Percentiles rank a stretch among this genome's conserved stretches.
Evolutionary conservation across 2,797 vertebrate genomes (phyloP).

Genomic region (Aeoliscus strigatus): DNA sequence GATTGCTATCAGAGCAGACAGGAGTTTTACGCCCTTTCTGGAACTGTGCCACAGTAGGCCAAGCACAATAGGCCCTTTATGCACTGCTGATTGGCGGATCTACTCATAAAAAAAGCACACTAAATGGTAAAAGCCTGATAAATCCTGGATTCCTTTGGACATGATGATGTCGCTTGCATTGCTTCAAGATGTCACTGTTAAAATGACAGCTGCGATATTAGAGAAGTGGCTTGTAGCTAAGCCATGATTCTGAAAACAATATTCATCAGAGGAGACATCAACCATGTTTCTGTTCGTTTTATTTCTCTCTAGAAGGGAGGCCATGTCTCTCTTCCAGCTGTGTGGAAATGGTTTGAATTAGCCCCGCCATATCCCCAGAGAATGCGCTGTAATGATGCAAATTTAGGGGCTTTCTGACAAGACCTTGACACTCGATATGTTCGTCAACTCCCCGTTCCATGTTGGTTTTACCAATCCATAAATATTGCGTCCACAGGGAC

Average conservation of each 20-base stretch:
- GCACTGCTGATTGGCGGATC: slow-evolving; percentile 64
- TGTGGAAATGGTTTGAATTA: slow-evolving; percentile 66
- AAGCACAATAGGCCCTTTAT: slow-evolving; percentile 66
- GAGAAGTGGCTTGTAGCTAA: slow-evolving; percentile 23
- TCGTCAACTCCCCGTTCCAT: slow-evolving; percentile 63
- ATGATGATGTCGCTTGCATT: slow-evolving; percentile 45
- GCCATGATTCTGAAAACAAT: slow-evolving; percentile 27
- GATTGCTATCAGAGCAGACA: slow-evolving; percentile 73
- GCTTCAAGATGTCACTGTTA: slow-evolving; percentile 32
- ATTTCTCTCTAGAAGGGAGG: slow-evolving; percentile 30
- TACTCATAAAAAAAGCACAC: slow-evolving; percentile 68
- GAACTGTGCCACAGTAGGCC: slow-evolving; percentile 55
- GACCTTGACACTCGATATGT: slow-evolving; percentile 70
- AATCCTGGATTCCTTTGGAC: slow-evolving; percentile 51
- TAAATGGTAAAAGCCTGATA: slow-evolving; percentile 64
- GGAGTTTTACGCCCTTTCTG: slow-evolving; percentile 67
- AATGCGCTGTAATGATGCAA: slow-evolving; percentile 58
- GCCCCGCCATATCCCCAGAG: slow-evolving; percentile 53
- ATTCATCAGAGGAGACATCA: slow-evolving; percentile 26
- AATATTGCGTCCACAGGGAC: slow-evolving; percentile 63
- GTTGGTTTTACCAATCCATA: slow-evolving; percentile 66
- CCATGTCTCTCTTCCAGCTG: slow-evolving; percentile 43
- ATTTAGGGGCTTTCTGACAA: slow-evolving; percentile 70
- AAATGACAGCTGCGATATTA: slow-evolving; percentile 32
- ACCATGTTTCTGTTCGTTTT: slow-evolving; percentile 38